Conservation (phyloP, 2,888 invertebrate species). For the Prionchulus punctatus region DNA sequence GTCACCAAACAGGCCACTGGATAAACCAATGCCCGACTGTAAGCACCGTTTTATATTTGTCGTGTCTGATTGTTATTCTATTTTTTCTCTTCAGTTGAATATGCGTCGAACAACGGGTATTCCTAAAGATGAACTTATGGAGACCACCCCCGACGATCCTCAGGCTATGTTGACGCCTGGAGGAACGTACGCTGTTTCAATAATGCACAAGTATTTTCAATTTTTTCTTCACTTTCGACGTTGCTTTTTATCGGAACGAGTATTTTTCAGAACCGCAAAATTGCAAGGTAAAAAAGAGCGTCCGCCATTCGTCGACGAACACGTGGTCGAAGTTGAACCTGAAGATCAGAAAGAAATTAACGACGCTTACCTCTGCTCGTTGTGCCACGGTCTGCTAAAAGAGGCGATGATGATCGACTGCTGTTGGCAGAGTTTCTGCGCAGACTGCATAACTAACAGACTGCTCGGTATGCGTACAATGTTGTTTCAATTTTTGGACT, state of each 20-base stretch:
- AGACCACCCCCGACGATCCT: constrained; percentile 32
- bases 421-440: constrained; percentile 94
- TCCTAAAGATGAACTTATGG: constrained; percentile 46
- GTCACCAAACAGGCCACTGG: constrained; percentile 89
- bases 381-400: constrained; percentile 75
- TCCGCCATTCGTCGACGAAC: constrained; percentile 46
- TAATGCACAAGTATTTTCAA: constrained; percentile 33
- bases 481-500: background rate
- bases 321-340: constrained; percentile 17
- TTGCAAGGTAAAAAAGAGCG: constrained; percentile 53
- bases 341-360: constrained; percentile 49
- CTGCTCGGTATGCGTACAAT: constrained; percentile 14
- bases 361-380: constrained; percentile 71
- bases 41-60: constrained; percentile 5
- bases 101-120: constrained; percentile 70
- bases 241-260: background rate
- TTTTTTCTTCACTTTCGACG: background rate
- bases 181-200: constrained; percentile 38
- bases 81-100: constrained; percentile 19
- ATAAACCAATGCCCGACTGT: constrained; percentile 73
- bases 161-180: constrained; percentile 36
- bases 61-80: constrained; percentile 10
- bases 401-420: constrained; percentile 97
- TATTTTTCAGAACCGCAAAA: constrained; percentile 52
- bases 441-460: constrained; percentile 56